Base-by-base conservation (phyloP, 2,113 vertebrate species). In the Hippopotamus amphibius region DNA sequence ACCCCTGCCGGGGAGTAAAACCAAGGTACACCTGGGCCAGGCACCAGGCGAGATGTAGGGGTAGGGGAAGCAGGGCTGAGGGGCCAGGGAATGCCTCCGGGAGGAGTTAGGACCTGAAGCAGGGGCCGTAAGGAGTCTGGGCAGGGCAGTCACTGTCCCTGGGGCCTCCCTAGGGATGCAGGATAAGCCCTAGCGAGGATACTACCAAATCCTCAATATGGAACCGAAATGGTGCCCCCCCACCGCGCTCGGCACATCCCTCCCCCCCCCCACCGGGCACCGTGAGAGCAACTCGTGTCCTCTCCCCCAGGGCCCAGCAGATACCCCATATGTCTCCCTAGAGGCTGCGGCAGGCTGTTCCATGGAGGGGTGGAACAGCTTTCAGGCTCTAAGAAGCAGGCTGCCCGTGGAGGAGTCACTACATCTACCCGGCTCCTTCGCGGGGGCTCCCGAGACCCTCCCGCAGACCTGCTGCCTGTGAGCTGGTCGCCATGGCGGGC, bases 381-480 rank as follows among this genome's bases (percentile, higher is more conserved):
- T 41, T 74, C 15, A 22, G 41, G 57, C 14, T 28, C 37, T 10
- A 10, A 37, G 81, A 46, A 46, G 28, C 37, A 33, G 4, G 19
- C 41, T 19, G 2, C 53, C 19, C 10, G 0, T 14, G 8, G 24
- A 8, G 8, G 24, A 8, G 14, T 30, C 24, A 41, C 43, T 1
- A 0, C 37, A 8, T 69, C 55, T 61, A 2, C 21, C 46, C 1
- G 2, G 2, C 30, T 41, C 7, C 69, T 57, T 59, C 90, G 48
- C 43, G 17, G 33, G 50, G 53, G 66, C 53, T 82, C 46, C 7
- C 1, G 26, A 74, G 28, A 71, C 3, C 4, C 24, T 77, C 26
- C 33, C 1, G 3, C 15, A 48, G 57, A 12, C 53, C 7, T 14
- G 5, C 33, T 6, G 21, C 11, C 41, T 12, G 2, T 2, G 24